These are phyloP conservation scores for Ennomos quercinarius DNA, from an alignment of 2,888 invertebrate genomes.

Conservation along the genomic window DNA sequence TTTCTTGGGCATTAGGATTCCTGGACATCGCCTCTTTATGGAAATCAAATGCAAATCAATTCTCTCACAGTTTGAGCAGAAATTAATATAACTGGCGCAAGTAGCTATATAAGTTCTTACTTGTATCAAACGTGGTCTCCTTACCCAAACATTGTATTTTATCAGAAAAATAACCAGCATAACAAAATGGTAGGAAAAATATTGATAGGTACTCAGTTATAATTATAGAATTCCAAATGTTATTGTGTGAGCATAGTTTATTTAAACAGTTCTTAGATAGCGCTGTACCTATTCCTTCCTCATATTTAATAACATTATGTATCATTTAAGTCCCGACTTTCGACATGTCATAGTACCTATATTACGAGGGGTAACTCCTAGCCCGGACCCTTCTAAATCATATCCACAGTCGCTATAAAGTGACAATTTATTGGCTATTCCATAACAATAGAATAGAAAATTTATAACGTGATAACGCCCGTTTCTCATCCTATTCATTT, in stretches of 20 bases:
- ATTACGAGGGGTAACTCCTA: conserved; percentile 55
- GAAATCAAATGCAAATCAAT: no score
- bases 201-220: no score
- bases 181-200: no score
- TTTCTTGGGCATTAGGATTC: no score
- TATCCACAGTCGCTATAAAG: conserved; percentile 52
- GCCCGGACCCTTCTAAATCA: conserved; percentile 51
- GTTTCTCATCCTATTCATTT: conserved; percentile 64
- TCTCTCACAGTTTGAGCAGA: no score
- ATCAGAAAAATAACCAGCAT: no score
- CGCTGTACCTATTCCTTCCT: conserved; percentile 23
- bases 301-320: conserved; percentile 30
- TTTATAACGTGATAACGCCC: conserved; percentile 81
- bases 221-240: conserved; percentile 13
- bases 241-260: conserved; percentile 1
- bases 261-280: conserved; percentile 14
- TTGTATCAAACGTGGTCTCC: no score
- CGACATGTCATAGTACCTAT: conserved; percentile 31
- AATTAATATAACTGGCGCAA: no score
- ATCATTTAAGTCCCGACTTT: conserved; percentile 32
- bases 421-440: conserved; percentile 81
- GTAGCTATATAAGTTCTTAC: no score
- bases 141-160: no score
- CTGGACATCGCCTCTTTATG: no score
- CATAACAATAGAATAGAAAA: conserved; percentile 71